Base-by-base conservation (phyloP, 1,140 invertebrate species). In the Pemphigus obesinymphae region DNA sequence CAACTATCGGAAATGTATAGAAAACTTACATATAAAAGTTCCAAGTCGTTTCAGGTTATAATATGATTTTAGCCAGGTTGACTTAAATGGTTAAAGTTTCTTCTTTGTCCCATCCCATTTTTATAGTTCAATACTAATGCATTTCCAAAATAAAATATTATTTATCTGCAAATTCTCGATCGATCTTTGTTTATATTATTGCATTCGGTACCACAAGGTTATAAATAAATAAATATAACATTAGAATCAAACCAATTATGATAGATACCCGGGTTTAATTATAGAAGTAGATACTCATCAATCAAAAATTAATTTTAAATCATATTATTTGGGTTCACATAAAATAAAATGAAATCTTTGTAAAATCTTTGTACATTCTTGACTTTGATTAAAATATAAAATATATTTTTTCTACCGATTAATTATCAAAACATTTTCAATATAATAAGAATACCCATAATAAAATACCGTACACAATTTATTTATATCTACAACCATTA, bases 21-120 rank as follows among this genome's bases (percentile, higher is more conserved):
- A 43, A 70, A 70, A 70, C 5, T 13, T 26, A 70, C 2, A 10
- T 70, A 26, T 45, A 70, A 70, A 70, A 45, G n/a, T 70, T 70
- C 23, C 34, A 17, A 43, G n/a, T 43, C 23, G 17, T 70, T 70
- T 29, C 23, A 29, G 13, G 66, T 70, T 70, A 70, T n/a, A n/a
- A n/a, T 45, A 34, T 17, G 40, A 70, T 70, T 70, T 43, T 70
- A 70, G 40, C 5, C 13, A n/a, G n/a, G n/a, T 70, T 29, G 26
- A 26, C 63, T 40, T 68, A 68, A 68, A 68, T 68, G 63, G 34
- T 68, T 68, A 68, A 68, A 68, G 34, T 68, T 68, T 68, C 20
- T 68, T 68, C 61, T 66, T 66, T 66, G 29, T 66, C n/a, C 0
- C 20, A n/a, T 34, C 17, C 20, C 15, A 8, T 15, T 34, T 37